Base-by-base conservation (phyloP, 2,888 invertebrate genomes). In the Oscheius onirici region DNA sequence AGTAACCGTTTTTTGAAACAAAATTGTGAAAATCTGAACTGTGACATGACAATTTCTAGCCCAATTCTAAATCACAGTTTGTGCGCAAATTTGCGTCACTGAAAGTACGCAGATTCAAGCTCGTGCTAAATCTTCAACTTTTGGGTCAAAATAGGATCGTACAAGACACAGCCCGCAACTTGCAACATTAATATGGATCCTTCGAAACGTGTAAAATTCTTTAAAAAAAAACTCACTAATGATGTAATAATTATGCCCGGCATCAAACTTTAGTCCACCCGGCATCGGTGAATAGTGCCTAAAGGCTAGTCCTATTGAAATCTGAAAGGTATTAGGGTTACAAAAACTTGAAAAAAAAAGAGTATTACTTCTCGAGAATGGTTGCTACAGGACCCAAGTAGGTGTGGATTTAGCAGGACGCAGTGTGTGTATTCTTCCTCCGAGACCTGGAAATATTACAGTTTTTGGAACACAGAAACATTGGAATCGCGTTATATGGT, bases 241-340 rank as follows among this genome's bases (percentile, higher is more conserved):
- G 52, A 87, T 77, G 60, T 82, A 84, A 73, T 87, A 87, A 8
- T 71, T 83, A 11, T 81, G 73, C 5, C 86, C 86, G n/a, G 86
- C 82, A 44, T 76, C 72, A 61, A 86, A 87, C 61, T 86, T 83
- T 46, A 86, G 77, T 40, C 84, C 86, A 3, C 83, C 82, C 2
- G 87, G 87, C 24, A 85, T 69, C 0, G 87, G 87, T 8, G 86
- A 85, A 69, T 86, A 84, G 49, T 83, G 82, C 54, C 87, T 78
- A 68, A 87, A 87, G 20, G 87, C 87, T 24, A 87, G 73, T 63
- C 79, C 82, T 51, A 87, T 84, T 15, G 81, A 81, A 1, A 81
- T 74, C 76, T 80, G 77, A 46, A 58, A 51, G 8, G 24, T 24
- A 20, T 40, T 5, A 8, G 6, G 40, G 22, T n/a, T 3, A 28